These are phyloP conservation scores for Biston betularia DNA, from an alignment of 2,888 invertebrate species.

Conservation along the genomic window DNA sequence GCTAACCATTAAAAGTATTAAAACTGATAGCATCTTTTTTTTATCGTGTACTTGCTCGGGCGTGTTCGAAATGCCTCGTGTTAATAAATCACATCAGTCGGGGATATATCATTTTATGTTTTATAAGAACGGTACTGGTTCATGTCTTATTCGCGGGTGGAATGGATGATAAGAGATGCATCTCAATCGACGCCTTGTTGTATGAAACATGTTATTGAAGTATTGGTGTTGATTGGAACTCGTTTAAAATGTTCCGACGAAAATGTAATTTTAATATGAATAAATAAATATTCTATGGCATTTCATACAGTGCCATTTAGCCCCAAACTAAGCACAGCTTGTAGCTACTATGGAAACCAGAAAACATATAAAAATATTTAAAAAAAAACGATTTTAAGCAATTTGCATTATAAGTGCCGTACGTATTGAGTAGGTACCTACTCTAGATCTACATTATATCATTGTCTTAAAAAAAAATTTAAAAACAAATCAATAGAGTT, in stretches of 20 bases:
- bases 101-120: slow-evolving; percentile 45
- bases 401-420: too few species aligned
- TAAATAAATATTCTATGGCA: too few species aligned
- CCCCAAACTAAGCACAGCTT: too few species aligned
- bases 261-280: too few species aligned
- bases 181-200: slow-evolving; percentile 47
- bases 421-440: too few species aligned
- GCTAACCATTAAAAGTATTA: slow-evolving; percentile 35
- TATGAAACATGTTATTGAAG: slow-evolving; percentile 22
- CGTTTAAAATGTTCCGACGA: not conserved
- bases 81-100: slow-evolving; percentile 70
- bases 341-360: too few species aligned
- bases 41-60: slow-evolving; percentile 46
- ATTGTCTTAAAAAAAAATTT: too few species aligned
- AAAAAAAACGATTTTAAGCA: too few species aligned
- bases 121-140: slow-evolving; percentile 42
- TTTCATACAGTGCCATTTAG: too few species aligned
- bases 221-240: slow-evolving; percentile 10
- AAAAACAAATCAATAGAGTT: too few species aligned
- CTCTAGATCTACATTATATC: too few species aligned
- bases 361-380: too few species aligned
- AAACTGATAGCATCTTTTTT: slow-evolving; percentile 36
- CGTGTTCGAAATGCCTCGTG: slow-evolving; percentile 58
- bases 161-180: slow-evolving; percentile 46
- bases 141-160: slow-evolving; percentile 63